Base-by-base conservation (phyloP, 2,113 vertebrate species). In the Benitochromis conjunctus region DNA sequence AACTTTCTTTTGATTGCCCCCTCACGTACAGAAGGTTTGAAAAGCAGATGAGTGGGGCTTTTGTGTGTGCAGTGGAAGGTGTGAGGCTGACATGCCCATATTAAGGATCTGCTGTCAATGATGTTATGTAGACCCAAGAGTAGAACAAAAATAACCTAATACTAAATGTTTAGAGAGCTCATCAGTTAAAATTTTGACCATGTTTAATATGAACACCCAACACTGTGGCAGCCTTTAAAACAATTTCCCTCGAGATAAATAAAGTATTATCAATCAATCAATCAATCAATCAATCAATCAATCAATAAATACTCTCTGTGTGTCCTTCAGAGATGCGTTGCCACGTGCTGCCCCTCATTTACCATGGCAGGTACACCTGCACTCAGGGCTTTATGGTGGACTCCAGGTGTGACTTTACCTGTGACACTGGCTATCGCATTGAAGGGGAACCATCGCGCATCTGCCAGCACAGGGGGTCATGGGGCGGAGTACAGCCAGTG, bases 331-430 rank as follows among this genome's bases (percentile, higher is more conserved):
- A 95, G 88, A 93, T 97, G 82, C 97, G 97, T 48, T 99, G 99
- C 94, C 96, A 91, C 0, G 88, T 96, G 18, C 90, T 99, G 94
- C 95, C 96, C 0, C 92, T 97, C 0, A 95, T 98, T 89, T 91
- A 94, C 5, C 93, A 97, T 9, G 99, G 98, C 86, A 96, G 96
- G 21, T 98, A 98, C 87, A 94, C 90, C 55, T 99, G 99, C 95
- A 97, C 96, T 1, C 95, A 96, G 0, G 97, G 97, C 1, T 96
- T 97, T 38, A 89, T 96, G 90, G 96, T 98, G 89, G 97, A 98
- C 92, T 99, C 99, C 82, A 96, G 97, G 88, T 99, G 99, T 10
- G 96, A 97, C 83, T 99, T 98, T 90, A 93, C 94, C 90, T 99
- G 99, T 82, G 82, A 79, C 69, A 95, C 94, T 0, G 99, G 99